Evolutionary conservation across 2,797 vertebrate genomes (phyloP).

Genomic region (Sciaenops ocellatus): DNA sequence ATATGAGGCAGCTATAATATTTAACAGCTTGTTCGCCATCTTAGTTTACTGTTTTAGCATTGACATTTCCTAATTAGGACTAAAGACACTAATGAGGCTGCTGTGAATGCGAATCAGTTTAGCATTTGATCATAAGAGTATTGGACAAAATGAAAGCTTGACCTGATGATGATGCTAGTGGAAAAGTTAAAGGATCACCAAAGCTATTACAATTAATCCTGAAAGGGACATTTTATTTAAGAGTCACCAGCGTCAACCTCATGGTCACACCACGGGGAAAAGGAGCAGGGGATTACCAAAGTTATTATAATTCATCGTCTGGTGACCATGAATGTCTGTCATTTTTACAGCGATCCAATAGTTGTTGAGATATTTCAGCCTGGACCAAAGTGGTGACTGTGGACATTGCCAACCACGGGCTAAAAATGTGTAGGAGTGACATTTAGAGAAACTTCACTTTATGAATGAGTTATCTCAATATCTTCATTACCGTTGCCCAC

Average conservation of each 20-base stretch:
- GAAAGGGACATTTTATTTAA: not conserved
- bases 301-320: not conserved
- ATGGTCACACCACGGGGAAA: too few species aligned
- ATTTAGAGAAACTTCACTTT: not conserved
- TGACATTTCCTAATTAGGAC: not conserved
- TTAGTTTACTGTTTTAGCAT: not conserved
- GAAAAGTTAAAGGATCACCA: not conserved
- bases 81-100: not conserved
- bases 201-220: not conserved
- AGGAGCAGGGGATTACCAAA: not conserved
- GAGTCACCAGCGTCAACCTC: not conserved
- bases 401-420: not conserved
- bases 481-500: not conserved
- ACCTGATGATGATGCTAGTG: not conserved
- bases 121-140: not conserved
- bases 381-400: not conserved
- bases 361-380: not conserved
- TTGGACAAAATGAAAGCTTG: not conserved
- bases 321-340: too few species aligned
- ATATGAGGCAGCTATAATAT: not conserved
- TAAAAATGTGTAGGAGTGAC: not conserved
- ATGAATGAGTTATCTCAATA: constrained; percentile 5
- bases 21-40: not conserved
- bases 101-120: not conserved
- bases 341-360: not conserved